Evolutionary conservation across 2,888 invertebrate species (phyloP), one percentile per base, ranked within the genome.

Genomic region (Stegana nigrithorax): DNA sequence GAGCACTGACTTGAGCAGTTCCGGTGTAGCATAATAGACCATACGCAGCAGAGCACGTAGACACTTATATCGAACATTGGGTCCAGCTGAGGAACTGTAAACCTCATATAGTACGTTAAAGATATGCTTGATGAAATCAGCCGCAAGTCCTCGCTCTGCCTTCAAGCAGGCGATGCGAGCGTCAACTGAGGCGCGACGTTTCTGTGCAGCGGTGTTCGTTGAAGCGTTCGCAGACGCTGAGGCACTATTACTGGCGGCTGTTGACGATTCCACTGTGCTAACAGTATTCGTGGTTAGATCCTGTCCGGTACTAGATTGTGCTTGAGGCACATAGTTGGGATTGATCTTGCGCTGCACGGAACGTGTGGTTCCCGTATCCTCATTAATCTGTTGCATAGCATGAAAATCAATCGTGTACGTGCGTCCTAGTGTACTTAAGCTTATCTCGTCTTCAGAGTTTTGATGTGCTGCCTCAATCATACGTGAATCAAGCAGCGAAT

Each of bases 381-480:
- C 98, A 86, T 98, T 98, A 71, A 98, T 95, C 88, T 98, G 97
- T 86, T 97, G 97, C 97, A 98, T 96, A 74, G 96, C 93, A 82
- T 95, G 93, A 82, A 98, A 94, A 88, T 98, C 98, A 71, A 98
- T 93, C 1, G 97, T 96, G 87, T 97, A 98, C 2, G 96, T 96
- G 75, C 96, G 91, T 58, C 97, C 97, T 82, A 96, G 89, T 59
- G 96, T 94, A 63, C 93, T 94, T 71, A 98, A 89, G 82, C 94
- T 94, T 73, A 97, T 94, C 86, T 98, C 98, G 83, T 98, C 97
- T 84, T 98, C 98, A 32, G 96, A 95, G 71, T 93, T 93, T 81
- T 94, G 91, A 85, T 95, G 95, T 25, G 97, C 97, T 65, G 95
- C 95, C 88, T 98, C 98, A 67, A 98, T 92, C 72, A 97, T 95